Conservation (phyloP, 1,140 invertebrate genomes). For the Diploscapter pachys region DNA sequence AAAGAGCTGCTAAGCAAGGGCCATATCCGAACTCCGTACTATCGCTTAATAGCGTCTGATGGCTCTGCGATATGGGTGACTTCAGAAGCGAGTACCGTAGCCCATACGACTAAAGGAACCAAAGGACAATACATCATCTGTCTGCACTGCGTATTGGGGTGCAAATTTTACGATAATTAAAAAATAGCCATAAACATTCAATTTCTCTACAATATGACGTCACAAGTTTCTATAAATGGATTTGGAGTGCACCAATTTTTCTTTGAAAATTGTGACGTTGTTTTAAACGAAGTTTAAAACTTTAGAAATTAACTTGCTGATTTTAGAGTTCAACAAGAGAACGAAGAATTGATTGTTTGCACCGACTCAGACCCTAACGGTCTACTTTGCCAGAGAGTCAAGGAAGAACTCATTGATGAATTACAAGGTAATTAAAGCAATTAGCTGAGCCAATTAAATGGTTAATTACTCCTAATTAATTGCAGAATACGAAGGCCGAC, state of each 20-base stretch:
- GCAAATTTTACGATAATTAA: too few species aligned
- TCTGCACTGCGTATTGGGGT: slow-evolving; percentile 39
- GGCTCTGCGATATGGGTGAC: slow-evolving; percentile 44
- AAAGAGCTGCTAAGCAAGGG: slow-evolving; percentile 45
- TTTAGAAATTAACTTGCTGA: too few species aligned
- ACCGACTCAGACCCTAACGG: slow-evolving; percentile 16
- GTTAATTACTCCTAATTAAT: neutral
- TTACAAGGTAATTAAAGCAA: too few species aligned
- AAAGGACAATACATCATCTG: slow-evolving; percentile 54
- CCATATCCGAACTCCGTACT: slow-evolving; percentile 46
- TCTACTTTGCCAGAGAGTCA: slow-evolving; percentile 31
- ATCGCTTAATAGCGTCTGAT: slow-evolving; percentile 45
- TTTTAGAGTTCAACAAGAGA: slow-evolving; percentile 41
- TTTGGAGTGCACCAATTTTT: too few species aligned
- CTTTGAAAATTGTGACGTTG: too few species aligned
- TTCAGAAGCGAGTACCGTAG: slow-evolving; percentile 50
- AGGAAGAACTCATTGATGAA: slow-evolving; percentile 42
- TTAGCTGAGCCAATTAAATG: too few species aligned
- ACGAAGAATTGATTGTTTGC: slow-evolving; percentile 31
- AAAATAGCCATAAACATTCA: too few species aligned
- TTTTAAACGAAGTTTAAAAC: too few species aligned
- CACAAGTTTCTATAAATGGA: too few species aligned
- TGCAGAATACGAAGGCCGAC: slow-evolving; percentile 46
- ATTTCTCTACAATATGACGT: too few species aligned
- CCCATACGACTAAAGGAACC: slow-evolving; percentile 47